phyloP scores from a whole-genome alignment of 1,140 invertebrate genomes.

The Tetramorium simillimum region DNA sequence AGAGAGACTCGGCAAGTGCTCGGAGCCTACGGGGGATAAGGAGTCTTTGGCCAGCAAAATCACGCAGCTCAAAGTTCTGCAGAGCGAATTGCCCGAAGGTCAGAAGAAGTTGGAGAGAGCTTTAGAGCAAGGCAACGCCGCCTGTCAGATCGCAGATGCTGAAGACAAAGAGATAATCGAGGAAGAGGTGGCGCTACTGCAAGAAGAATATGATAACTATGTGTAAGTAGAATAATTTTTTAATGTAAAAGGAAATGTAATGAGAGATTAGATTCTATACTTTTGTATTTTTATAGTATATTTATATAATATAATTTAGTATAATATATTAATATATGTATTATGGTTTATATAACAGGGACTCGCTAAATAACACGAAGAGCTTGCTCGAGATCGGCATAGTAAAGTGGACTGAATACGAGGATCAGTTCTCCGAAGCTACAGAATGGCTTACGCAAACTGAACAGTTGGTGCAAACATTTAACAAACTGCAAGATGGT shows the following conservation, averaged over 20 bases:
- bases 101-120: conserved; percentile 93
- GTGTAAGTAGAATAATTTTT: conserved; percentile 86
- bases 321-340: background rate
- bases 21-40: conserved; percentile 97
- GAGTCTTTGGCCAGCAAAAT: conserved; percentile 94
- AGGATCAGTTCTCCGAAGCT: conserved; percentile 96
- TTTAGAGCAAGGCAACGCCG: conserved; percentile 92
- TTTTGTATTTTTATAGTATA: background rate
- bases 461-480: conserved; percentile 94
- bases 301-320: no score
- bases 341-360: conserved; percentile 82
- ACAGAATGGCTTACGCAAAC: conserved; percentile 95
- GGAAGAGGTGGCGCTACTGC: conserved; percentile 94
- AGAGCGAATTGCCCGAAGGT: conserved; percentile 93
- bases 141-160: conserved; percentile 92
- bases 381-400: conserved; percentile 94
- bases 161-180: conserved; percentile 96
- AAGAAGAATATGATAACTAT: conserved; percentile 95
- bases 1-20: conserved; percentile 96
- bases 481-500: conserved; percentile 95
- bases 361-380: conserved; percentile 92
- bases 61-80: conserved; percentile 93
- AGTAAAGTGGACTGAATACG: conserved; percentile 98
- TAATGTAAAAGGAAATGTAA: background rate
- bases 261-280: conserved; percentile 12